Evolutionary conservation across 2,113 vertebrate species (phyloP).

Genomic region (Paedocypris sp.): DNA sequence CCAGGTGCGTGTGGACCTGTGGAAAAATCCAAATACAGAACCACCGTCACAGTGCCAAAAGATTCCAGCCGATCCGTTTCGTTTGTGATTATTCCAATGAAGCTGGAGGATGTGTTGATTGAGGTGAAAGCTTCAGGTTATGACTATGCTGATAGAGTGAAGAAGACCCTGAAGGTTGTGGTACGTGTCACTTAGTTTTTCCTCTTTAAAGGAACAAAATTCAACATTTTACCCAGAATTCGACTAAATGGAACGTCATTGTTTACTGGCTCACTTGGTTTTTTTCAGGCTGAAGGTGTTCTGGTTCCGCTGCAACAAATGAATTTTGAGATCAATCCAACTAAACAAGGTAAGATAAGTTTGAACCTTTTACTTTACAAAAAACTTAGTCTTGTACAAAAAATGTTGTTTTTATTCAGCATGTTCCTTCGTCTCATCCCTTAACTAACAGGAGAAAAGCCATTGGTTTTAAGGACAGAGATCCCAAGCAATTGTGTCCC

Average conservation of each 20-base stretch:
- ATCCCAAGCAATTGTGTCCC: slow-evolving; percentile 28
- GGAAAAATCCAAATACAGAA: slow-evolving; percentile 47
- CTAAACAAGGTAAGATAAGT: slow-evolving; percentile 6
- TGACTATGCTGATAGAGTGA: slow-evolving; percentile 9
- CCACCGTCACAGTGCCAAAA: slow-evolving; percentile 6
- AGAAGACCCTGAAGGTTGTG: slow-evolving; percentile 28
- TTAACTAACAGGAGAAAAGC: slow-evolving; percentile 10
- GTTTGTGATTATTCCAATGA: slow-evolving; percentile 63
- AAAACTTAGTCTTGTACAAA: not conserved
- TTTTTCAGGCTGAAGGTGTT: slow-evolving; percentile 18
- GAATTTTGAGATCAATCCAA: slow-evolving; percentile 23
- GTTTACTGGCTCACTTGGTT: not conserved
- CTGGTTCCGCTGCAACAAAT: not conserved
- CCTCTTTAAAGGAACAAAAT: too few relatives aligned
- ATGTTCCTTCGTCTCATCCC: not conserved
- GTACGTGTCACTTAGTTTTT: slow-evolving; percentile 15
- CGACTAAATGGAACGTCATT: not conserved
- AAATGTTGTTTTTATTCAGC: not conserved
- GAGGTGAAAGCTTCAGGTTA: slow-evolving; percentile 48
- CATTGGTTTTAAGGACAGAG: not conserved
- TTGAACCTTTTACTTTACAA: not conserved
- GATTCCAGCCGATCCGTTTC: slow-evolving; percentile 48
- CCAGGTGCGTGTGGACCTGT: slow-evolving; percentile 64
- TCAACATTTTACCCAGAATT: not conserved
- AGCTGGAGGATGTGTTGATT: slow-evolving; percentile 46